Percentiles rank a stretch among this genome's conserved stretches.
phyloP scores from a whole-genome alignment of 2,888 invertebrate species.

The Incurvaria masculella region DNA sequence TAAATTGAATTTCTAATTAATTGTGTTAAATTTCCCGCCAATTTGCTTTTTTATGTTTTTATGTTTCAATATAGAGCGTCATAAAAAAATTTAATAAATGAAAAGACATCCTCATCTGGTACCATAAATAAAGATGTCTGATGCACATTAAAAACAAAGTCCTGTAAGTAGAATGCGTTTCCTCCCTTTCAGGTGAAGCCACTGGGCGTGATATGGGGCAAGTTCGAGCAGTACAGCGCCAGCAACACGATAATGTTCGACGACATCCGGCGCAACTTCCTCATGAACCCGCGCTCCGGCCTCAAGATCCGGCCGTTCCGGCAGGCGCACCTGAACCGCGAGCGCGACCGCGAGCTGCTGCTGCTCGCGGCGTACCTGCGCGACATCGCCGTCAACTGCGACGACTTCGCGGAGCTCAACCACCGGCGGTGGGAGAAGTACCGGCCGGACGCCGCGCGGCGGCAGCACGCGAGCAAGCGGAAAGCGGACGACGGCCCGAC shows the following conservation, averaged over 20 bases:
- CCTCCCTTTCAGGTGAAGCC: conserved; percentile 75
- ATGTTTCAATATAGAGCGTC: no score
- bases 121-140: no score
- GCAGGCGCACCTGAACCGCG: conserved; percentile 85
- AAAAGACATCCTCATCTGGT: no score
- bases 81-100: no score
- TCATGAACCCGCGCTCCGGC: conserved; percentile 96
- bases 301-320: conserved; percentile 87
- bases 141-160: not conserved
- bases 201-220: conserved; percentile 95
- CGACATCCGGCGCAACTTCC: conserved; percentile 91
- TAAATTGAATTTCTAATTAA: no score
- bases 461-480: conserved; percentile 37
- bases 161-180: conserved; percentile 14
- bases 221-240: conserved; percentile 81
- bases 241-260: conserved; percentile 99
- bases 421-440: conserved; percentile 92
- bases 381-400: conserved; percentile 73
- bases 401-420: conserved; percentile 81
- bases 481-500: conserved; percentile 43
- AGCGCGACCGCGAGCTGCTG: conserved; percentile 78
- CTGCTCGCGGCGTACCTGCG: conserved; percentile 78
- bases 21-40: no score
- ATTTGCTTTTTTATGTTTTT: no score
- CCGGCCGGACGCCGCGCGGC: conserved; percentile 42